Base-by-base conservation (phyloP, 2,888 invertebrate genomes). In the Mythimna albipuncta region DNA sequence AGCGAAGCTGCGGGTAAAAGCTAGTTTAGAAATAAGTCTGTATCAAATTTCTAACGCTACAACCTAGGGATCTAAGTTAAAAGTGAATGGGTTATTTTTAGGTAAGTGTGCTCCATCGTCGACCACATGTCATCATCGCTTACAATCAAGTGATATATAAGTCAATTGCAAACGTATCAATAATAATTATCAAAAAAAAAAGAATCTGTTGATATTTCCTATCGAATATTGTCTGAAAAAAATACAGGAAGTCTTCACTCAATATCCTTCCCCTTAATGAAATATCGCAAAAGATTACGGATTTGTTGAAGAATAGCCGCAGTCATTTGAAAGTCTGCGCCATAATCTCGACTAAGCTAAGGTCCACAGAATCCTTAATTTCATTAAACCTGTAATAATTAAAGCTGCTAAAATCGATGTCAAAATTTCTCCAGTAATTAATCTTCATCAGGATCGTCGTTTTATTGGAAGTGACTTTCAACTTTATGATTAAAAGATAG, bases 401-500 rank as follows among this genome's bases (percentile, higher is more conserved):
- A 72, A 84, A 82, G 71, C 73, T 74, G 61, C 69, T 61, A 75
- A 86, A 86, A 82, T 85, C 85, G 75, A 79, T 72, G 85, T 70
- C 72, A 65, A 82, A 86, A 85, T 85, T 71, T 73, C 76, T 65
- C n/a, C 58, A 72, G 83, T 77, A 78, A 85, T 85, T 85, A 80
- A 85, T 85, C 85, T 86, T 82, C 80, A 68, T 85, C 79, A 84
- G 68, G 73, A 66, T 44, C 76, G 67, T 44, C 57, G 64, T 86
- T 84, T 85, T 80, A 86, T 86, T 84, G 67, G 54, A 80, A 85
- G 63, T 86, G 85, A 85, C 85, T 85, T 78, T 86, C 69, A 85
- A 79, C 70, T 85, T 77, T 64, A 52, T 68, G 72, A 81, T 79
- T 65, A 84, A 86, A 82, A 79, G 75, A 82, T 82, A 73, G 82